These are phyloP conservation scores for Quadriops clusia DNA, from an alignment of 2,888 invertebrate genomes.

Conservation along the genomic window DNA sequence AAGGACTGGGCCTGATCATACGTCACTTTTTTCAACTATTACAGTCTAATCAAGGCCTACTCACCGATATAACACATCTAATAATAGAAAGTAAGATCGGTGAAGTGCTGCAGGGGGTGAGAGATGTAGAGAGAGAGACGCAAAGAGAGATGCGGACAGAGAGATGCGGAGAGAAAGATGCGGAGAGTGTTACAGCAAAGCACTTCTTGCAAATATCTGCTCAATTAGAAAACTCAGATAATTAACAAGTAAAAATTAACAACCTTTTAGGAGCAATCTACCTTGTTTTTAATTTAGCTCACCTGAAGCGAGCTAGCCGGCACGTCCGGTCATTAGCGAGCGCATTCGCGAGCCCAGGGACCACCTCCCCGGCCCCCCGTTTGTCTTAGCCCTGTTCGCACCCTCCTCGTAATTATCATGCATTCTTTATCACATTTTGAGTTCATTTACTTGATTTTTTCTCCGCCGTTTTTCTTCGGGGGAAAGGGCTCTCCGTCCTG, in stretches of 20 bases:
- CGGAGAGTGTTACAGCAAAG: no score
- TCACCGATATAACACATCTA: no score
- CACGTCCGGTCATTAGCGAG: slow-evolving; percentile 22
- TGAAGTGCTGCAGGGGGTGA: no score
- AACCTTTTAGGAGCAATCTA: slow-evolving; percentile 26
- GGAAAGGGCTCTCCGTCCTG: slow-evolving; percentile 2
- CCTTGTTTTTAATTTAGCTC: slow-evolving; percentile 31
- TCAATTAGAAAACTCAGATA: slow-evolving; percentile 9
- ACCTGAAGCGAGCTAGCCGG: slow-evolving; percentile 21
- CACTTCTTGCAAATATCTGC: no score
- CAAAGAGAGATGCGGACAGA: no score
- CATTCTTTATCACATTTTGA: slow-evolving; percentile 33
- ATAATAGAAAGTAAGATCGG: no score
- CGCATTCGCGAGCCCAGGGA: slow-evolving; percentile 14
- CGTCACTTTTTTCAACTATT: no score
- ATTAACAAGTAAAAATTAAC: slow-evolving; percentile 21
- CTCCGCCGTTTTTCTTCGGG: slow-evolving; percentile 7
- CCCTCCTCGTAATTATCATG: slow-evolving; percentile 28
- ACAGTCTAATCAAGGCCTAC: no score
- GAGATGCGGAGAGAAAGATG: no score
- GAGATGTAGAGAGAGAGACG: no score
- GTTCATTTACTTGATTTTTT: slow-evolving; percentile 21
- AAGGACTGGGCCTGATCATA: no score
- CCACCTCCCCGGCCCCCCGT: slow-evolving; percentile 9
- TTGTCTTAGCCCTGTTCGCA: slow-evolving; percentile 7